Conservation (phyloP, 2,797 vertebrate species). For the Helarctos malayanus region DNA sequence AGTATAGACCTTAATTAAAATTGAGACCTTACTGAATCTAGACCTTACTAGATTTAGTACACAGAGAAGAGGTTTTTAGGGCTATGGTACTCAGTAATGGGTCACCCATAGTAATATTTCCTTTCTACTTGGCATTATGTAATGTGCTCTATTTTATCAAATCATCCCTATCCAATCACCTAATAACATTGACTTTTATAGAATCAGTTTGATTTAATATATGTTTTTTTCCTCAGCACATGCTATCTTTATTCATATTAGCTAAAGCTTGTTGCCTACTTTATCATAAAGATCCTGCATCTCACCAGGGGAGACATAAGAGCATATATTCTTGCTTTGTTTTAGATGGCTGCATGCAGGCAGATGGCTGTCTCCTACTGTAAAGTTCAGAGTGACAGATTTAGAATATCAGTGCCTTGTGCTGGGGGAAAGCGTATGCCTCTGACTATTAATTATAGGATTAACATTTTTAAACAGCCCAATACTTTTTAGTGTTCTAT, state of each 20-base stretch:
- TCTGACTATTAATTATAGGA: conserved; percentile 88
- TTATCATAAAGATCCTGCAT: conserved; percentile 63
- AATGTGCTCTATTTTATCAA: conserved; percentile 15
- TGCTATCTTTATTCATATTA: conserved; percentile 65
- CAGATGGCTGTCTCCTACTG: conserved; percentile 87
- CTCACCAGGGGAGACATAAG: not conserved
- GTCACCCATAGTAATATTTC: not conserved
- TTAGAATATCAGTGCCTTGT: conserved; percentile 84
- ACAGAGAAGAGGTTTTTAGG: not conserved
- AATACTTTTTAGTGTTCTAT: conserved; percentile 83
- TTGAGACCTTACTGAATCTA: not conserved
- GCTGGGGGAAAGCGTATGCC: conserved; percentile 69
- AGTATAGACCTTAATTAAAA: conserved; percentile 10
- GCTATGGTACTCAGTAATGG: not conserved
- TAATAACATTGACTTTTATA: conserved; percentile 27
- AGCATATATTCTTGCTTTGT: conserved; percentile 66
- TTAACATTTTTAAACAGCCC: conserved; percentile 88
- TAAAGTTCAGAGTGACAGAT: conserved; percentile 87
- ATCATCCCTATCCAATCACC: conserved; percentile 32
- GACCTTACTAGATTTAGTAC: not conserved
- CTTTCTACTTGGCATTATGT: not conserved
- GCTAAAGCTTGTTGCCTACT: conserved; percentile 43
- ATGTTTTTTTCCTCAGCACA: conserved; percentile 20
- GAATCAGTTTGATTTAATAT: conserved; percentile 56
- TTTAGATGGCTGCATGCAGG: conserved; percentile 71